Percentiles rank a stretch among this genome's conserved stretches.
Evolutionary conservation across 2,797 vertebrate genomes (phyloP).

Genomic region (Garrulus glandarius): DNA sequence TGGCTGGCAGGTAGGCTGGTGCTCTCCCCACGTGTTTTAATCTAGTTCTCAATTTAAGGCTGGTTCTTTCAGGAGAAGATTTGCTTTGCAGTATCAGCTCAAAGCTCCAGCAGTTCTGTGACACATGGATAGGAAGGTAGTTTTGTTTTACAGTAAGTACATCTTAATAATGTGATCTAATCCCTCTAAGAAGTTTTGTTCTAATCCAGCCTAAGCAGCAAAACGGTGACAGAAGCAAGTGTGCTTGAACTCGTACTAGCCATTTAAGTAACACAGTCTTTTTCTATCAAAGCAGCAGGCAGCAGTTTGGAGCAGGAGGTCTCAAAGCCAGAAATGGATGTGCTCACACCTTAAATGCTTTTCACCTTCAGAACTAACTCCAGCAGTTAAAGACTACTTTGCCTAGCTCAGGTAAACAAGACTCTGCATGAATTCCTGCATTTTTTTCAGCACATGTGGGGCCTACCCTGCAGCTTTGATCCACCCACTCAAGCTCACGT

Average conservation of each 20-base stretch:
- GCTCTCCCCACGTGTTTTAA: neutral
- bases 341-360: neutral
- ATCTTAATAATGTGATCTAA: neutral
- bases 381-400: neutral
- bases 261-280: neutral
- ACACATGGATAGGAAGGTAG: neutral
- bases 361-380: neutral
- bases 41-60: neutral
- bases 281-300: neutral
- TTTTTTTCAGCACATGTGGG: neutral
- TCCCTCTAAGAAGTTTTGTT: neutral
- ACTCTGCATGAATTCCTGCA: neutral
- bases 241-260: neutral
- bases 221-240: neutral
- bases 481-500: neutral
- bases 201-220: neutral
- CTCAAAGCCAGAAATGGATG: neutral
- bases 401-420: neutral
- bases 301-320: neutral
- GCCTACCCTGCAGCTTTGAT: neutral
- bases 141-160: neutral
- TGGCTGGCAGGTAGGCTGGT: neutral
- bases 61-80: neutral
- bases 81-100: neutral
- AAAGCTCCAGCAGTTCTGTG: neutral